Percentiles rank a stretch among this genome's conserved stretches.
Conservation (phyloP, 2,113 vertebrate species). For the Atlantisia rogersi region DNA sequence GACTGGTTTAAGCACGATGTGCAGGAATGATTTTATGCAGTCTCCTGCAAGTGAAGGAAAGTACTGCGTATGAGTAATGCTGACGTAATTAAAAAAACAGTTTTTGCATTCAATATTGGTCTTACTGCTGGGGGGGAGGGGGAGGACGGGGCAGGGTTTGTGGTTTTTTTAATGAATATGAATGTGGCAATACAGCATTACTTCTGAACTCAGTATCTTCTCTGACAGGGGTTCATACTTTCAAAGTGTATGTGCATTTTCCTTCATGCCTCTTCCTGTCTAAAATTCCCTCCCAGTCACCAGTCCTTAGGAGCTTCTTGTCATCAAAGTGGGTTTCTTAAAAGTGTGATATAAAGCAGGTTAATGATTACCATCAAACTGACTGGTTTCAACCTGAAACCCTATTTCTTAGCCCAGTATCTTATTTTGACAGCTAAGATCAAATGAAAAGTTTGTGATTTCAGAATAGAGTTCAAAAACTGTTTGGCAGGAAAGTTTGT, state of each 20-base stretch:
- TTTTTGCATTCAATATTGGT: neutral
- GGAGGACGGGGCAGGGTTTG: neutral
- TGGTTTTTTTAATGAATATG: neutral
- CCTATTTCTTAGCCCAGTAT: neutral
- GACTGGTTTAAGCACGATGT: neutral
- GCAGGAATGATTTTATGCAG: neutral
- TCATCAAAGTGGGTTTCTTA: neutral
- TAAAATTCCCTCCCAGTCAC: neutral
- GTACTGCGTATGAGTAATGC: neutral
- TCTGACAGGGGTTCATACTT: neutral
- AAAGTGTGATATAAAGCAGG: neutral
- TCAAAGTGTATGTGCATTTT: neutral
- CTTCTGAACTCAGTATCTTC: neutral
- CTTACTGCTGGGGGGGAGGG: fast-evolving
- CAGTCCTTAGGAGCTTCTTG: neutral
- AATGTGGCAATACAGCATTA: neutral
- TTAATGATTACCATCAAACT: neutral
- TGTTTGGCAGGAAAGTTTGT: neutral
- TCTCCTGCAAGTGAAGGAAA: neutral
- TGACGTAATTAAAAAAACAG: neutral
- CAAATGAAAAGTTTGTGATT: neutral
- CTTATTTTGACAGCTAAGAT: neutral
- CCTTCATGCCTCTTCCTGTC: neutral
- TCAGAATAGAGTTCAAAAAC: neutral
- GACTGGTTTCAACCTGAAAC: neutral